These are phyloP conservation scores for Dendroctonus valens DNA, from an alignment of 1,140 invertebrate species.

Conservation along the genomic window DNA sequence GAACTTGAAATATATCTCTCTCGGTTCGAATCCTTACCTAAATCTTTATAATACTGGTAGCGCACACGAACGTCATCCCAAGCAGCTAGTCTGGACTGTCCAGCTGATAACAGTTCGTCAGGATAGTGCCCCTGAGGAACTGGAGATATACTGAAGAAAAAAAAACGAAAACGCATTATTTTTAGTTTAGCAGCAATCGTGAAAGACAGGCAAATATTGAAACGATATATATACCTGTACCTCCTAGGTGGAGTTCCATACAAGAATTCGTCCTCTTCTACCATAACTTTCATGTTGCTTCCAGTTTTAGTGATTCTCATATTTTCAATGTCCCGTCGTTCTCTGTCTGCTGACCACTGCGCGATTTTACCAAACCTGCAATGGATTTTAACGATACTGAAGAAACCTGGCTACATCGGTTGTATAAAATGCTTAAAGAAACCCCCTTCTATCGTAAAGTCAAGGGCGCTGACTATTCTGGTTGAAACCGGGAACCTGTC, in stretches of 20 bases:
- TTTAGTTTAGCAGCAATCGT: neutral
- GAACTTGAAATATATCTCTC: neutral
- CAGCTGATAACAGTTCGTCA: conserved; percentile 66
- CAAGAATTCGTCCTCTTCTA: conserved; percentile 59
- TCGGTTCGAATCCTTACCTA: conserved; percentile 43
- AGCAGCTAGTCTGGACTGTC: conserved; percentile 70
- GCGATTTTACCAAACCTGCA: conserved; percentile 79
- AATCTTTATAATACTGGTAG: conserved; percentile 83
- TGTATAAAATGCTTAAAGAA: too few relatives aligned
- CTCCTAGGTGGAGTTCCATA: conserved; percentile 51
- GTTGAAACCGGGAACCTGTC: too few relatives aligned
- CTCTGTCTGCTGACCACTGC: conserved; percentile 78
- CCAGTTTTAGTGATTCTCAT: conserved; percentile 79
- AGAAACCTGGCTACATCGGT: neutral
- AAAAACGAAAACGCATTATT: neutral
- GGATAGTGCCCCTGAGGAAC: conserved; percentile 75
- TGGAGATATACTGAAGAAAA: conserved; percentile 57
- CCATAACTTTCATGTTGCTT: conserved; percentile 72
- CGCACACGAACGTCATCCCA: conserved; percentile 83
- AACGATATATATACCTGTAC: conserved; percentile 47
- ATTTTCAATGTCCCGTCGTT: conserved; percentile 73
- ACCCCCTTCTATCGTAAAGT: too few relatives aligned
- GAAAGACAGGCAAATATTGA: neutral
- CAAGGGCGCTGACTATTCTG: too few relatives aligned
- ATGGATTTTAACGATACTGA: neutral